Percentiles rank a stretch among this genome's conserved stretches.
These are phyloP conservation scores for Mormyrus lacerda DNA, from an alignment of 2,113 vertebrate species.

Conservation along the genomic window DNA sequence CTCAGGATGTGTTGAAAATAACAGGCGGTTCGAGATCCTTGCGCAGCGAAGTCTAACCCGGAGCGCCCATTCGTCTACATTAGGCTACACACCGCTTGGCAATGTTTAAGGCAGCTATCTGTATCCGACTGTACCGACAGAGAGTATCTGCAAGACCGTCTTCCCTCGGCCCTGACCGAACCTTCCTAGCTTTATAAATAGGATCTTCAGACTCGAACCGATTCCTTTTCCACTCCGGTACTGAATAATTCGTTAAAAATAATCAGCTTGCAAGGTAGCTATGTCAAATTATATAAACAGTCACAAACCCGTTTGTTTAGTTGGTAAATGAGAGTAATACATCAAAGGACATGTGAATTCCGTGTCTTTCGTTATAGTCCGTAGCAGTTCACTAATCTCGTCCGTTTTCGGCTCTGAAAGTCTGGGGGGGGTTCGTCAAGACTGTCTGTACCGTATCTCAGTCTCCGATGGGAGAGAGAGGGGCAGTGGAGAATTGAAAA, in stretches of 20 bases:
- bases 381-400: constrained; percentile 60
- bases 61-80: constrained; percentile 37
- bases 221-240: constrained; percentile 42
- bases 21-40: constrained; percentile 43
- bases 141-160: constrained; percentile 41
- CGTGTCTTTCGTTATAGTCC: constrained; percentile 50
- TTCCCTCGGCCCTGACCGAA: constrained; percentile 45
- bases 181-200: constrained; percentile 42
- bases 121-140: constrained; percentile 44
- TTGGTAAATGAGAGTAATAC: constrained; percentile 44
- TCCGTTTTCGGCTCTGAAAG: constrained; percentile 68
- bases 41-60: constrained; percentile 52
- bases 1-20: constrained; percentile 46
- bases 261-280: constrained; percentile 52
- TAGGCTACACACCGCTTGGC: constrained; percentile 38
- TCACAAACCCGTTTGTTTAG: constrained; percentile 60
- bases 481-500: constrained; percentile 49
- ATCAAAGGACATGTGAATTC: constrained; percentile 49
- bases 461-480: constrained; percentile 62
- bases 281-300: constrained; percentile 62
- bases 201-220: constrained; percentile 48
- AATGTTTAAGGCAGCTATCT: constrained; percentile 52
- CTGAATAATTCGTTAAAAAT: constrained; percentile 49
- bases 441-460: constrained; percentile 67
- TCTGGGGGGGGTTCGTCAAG: constrained; percentile 61